Percentiles rank a stretch among this genome's conserved stretches.
Conservation (phyloP, 1,140 invertebrate species). For the Drosophila ogumai region DNA sequence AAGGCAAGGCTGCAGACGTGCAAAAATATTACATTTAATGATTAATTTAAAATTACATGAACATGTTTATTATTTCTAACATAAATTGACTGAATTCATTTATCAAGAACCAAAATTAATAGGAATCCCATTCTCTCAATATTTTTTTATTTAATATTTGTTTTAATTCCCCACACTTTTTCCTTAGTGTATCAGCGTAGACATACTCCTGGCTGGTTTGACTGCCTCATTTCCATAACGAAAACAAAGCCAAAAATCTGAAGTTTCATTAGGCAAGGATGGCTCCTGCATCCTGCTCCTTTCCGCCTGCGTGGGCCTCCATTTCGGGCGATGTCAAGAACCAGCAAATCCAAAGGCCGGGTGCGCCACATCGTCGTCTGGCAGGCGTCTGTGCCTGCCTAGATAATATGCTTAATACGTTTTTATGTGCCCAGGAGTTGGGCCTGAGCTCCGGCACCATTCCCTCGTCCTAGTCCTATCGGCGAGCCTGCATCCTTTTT, state of each 20-base stretch:
- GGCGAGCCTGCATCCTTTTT: constrained; percentile 26
- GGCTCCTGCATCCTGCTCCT: constrained; percentile 9
- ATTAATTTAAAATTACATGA: too few species aligned
- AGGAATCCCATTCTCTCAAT: neutral
- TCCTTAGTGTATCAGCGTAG: constrained; percentile 6
- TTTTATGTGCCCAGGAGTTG: constrained; percentile 68
- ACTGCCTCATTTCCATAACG: constrained; percentile 76
- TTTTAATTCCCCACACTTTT: neutral
- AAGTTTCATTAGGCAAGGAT: constrained; percentile 75
- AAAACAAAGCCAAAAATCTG: constrained; percentile 74
- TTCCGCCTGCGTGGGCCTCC: constrained; percentile 45
- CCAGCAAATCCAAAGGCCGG: constrained; percentile 57
- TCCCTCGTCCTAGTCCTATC: neutral
- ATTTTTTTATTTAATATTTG: too few species aligned
- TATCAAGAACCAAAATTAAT: too few species aligned
- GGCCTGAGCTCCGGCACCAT: neutral
- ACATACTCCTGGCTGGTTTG: constrained; percentile 32
- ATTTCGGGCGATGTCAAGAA: constrained; percentile 68
- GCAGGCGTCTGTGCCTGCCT: constrained; percentile 69
- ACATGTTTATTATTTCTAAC: too few species aligned
- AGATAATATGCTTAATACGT: constrained; percentile 83
- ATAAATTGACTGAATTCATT: too few species aligned
- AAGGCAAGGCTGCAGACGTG: too few species aligned
- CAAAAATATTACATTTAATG: too few species aligned
- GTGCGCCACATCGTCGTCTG: constrained; percentile 64